Evolutionary conservation across 1,140 invertebrate species (phyloP).

Genomic region (Orius insidiosus): DNA sequence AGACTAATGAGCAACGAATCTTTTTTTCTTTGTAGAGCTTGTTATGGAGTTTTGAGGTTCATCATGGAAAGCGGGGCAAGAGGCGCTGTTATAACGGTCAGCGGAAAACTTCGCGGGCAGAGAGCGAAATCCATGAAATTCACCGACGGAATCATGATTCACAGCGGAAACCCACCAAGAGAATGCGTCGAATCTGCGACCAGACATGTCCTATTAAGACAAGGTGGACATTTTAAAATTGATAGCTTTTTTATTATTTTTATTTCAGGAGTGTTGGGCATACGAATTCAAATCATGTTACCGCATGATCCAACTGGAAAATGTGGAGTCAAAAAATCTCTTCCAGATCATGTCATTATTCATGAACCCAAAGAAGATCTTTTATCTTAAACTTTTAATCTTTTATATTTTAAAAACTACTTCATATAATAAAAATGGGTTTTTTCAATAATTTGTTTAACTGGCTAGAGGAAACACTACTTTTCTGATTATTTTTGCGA

Average conservation of each 20-base stretch:
- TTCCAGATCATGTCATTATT: constrained; percentile 92
- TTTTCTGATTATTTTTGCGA: too few species aligned
- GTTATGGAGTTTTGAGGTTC: constrained; percentile 96
- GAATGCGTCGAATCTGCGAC: constrained; percentile 97
- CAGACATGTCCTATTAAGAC: constrained; percentile 88
- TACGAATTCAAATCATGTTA: constrained; percentile 99
- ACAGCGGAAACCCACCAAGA: constrained; percentile 94
- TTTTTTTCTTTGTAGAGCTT: constrained; percentile 46
- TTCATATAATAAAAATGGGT: too few species aligned
- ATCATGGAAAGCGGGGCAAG: constrained; percentile 98
- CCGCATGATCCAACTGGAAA: constrained; percentile 94
- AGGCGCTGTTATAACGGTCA: constrained; percentile 96
- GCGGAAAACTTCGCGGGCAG: constrained; percentile 95
- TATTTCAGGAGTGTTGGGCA: constrained; percentile 46
- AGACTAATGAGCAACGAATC: background rate
- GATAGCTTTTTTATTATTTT: background rate
- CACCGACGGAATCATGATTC: constrained; percentile 98
- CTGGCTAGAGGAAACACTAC: too few species aligned
- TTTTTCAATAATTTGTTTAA: too few species aligned
- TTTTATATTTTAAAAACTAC: too few species aligned
- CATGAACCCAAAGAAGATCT: constrained; percentile 79
- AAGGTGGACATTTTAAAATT: constrained; percentile 39
- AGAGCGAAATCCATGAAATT: constrained; percentile 99
- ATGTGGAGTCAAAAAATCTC: constrained; percentile 86
- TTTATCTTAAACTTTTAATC: background rate